These are phyloP conservation scores for Hipposideros larvatus DNA, from an alignment of 2,797 vertebrate genomes.

Conservation along the genomic window DNA sequence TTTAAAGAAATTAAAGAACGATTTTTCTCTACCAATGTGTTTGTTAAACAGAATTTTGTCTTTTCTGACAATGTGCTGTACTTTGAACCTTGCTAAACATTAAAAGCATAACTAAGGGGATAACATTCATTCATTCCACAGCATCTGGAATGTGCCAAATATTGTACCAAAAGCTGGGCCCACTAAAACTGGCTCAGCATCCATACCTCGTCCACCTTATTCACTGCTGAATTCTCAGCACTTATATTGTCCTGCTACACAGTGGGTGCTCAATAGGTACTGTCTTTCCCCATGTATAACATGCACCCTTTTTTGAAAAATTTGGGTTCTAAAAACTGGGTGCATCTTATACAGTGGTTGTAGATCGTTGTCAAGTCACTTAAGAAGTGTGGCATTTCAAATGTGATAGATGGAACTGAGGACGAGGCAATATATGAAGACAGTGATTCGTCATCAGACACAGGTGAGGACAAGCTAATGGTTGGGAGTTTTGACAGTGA, in stretches of 20 bases:
- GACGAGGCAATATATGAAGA: too few species aligned
- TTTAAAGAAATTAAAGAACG: neutral
- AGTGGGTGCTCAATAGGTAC: neutral
- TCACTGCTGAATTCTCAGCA: neutral
- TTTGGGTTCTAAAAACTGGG: too few species aligned
- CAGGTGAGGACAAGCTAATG: too few species aligned
- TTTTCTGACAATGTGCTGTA: neutral
- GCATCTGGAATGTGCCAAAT: neutral
- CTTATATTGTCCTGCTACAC: neutral
- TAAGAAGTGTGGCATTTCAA: too few species aligned
- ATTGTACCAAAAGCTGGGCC: neutral
- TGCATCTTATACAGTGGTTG: too few species aligned
- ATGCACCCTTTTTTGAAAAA: too few species aligned
- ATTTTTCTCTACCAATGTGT: neutral
- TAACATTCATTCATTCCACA: neutral
- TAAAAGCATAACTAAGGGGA: neutral
- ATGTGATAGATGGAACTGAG: too few species aligned
- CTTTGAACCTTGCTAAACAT: constrained; percentile 13
- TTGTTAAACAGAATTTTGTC: neutral
- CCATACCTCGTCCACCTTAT: neutral
- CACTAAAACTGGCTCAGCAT: neutral
- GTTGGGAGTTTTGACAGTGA: too few species aligned
- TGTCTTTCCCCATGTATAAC: too few species aligned
- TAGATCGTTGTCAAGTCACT: too few species aligned
- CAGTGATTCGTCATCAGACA: too few species aligned